phyloP scores from a whole-genome alignment of 1,140 invertebrate species.

The Gonatopus flavifemur region DNA sequence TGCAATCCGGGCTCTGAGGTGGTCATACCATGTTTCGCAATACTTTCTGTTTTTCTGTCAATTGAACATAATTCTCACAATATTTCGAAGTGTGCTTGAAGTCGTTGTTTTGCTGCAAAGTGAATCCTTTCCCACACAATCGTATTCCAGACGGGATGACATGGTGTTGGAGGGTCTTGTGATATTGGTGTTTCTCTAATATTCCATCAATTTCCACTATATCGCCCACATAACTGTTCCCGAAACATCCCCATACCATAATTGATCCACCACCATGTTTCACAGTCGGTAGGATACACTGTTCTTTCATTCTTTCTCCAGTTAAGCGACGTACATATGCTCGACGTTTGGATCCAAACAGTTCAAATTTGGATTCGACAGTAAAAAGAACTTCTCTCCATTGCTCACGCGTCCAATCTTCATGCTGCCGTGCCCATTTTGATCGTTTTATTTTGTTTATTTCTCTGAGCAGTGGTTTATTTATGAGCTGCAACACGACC shows the following conservation, averaged over 20 bases:
- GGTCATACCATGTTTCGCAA: constrained; percentile 27
- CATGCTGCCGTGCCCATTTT: constrained; percentile 22
- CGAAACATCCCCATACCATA: constrained; percentile 44
- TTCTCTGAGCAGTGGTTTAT: constrained; percentile 21
- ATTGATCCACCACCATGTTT: constrained; percentile 35
- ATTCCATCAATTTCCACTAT: constrained; percentile 38
- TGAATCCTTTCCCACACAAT: constrained; percentile 18
- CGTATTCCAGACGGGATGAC: constrained; percentile 20
- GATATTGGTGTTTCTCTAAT: constrained; percentile 29
- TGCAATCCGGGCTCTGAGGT: neutral
- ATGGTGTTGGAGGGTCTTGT: constrained; percentile 22
- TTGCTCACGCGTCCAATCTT: constrained; percentile 15
- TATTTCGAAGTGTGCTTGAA: constrained; percentile 36
- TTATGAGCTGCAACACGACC: constrained; percentile 12
- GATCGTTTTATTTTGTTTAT: constrained; percentile 27
- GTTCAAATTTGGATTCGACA: constrained; percentile 33
- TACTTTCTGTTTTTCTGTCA: constrained; percentile 18
- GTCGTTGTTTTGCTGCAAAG: constrained; percentile 46
- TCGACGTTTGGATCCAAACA: constrained; percentile 23
- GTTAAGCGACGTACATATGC: constrained; percentile 22
- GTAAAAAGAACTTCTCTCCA: constrained; percentile 30
- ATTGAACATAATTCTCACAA: constrained; percentile 25
- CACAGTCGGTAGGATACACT: constrained; percentile 30
- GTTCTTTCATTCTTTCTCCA: constrained; percentile 17
- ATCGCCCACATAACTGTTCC: constrained; percentile 24